Evolutionary conservation across 2,888 invertebrate species (phyloP).

Genomic region (Cantharis nigra): DNA sequence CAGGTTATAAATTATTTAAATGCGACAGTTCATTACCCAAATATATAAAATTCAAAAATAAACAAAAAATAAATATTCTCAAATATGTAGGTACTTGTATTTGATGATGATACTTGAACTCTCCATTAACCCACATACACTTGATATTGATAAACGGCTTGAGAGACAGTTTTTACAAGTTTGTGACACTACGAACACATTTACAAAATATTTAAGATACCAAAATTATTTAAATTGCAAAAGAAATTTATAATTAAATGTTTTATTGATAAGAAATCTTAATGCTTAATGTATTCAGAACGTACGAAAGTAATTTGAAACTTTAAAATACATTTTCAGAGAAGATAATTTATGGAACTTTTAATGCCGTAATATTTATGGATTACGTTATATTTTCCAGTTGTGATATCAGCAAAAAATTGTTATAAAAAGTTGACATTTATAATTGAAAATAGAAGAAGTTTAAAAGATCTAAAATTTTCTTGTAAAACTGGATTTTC

Average conservation of each 20-base stretch:
- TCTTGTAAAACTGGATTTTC: neutral
- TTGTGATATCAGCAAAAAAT: neutral
- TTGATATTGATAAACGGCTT: neutral
- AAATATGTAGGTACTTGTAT: neutral
- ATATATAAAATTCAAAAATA: neutral
- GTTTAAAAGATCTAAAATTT: neutral
- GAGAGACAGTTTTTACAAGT: neutral
- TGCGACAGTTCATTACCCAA: neutral
- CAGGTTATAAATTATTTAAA: neutral
- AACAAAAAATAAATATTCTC: neutral
- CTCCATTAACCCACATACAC: neutral
- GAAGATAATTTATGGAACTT: neutral
- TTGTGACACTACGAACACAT: neutral
- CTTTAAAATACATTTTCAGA: neutral
- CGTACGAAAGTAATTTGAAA: neutral
- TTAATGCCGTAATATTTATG: neutral
- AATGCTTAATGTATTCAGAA: neutral
- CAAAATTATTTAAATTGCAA: neutral
- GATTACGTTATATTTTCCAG: neutral
- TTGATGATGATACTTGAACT: neutral
- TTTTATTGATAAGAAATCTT: neutral
- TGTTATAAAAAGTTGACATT: neutral
- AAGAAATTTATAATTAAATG: conserved; percentile 1
- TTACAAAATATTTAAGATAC: neutral
- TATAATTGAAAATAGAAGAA: neutral